phyloP scores from a whole-genome alignment of 1,140 invertebrate species.

The Myzus persicae region DNA sequence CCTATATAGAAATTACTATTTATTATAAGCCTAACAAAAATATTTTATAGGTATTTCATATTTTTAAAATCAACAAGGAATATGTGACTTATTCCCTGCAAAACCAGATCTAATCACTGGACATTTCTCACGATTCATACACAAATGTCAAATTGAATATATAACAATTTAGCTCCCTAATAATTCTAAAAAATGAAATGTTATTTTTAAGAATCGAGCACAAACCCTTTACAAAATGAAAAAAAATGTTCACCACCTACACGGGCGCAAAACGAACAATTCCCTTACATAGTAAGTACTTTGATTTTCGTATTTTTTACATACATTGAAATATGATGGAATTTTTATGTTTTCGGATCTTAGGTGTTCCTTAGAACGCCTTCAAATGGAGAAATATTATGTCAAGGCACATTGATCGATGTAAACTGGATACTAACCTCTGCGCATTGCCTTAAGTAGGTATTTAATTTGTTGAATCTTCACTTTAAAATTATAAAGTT shows the following conservation, averaged over 20 bases:
- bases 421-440: constrained; percentile 34
- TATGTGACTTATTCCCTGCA: not conserved
- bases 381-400: not conserved
- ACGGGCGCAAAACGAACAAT: not conserved
- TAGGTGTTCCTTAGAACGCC: not conserved
- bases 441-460: not conserved
- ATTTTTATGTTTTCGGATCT: not conserved
- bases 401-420: constrained; percentile 33
- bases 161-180: not conserved
- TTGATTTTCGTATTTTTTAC: not conserved
- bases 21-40: not conserved
- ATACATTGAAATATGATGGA: not conserved
- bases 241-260: not conserved
- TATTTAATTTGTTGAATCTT: not conserved
- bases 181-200: not conserved
- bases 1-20: not conserved
- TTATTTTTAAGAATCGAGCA: constrained; percentile 6
- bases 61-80: not conserved
- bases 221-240: constrained; percentile 5
- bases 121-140: not conserved
- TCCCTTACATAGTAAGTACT: not conserved
- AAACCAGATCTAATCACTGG: not conserved
- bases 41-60: not conserved
- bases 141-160: not conserved
- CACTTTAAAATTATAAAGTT: not conserved